Evolutionary conservation across 2,888 invertebrate genomes (phyloP).

Genomic region (Laspeyria flexula): DNA sequence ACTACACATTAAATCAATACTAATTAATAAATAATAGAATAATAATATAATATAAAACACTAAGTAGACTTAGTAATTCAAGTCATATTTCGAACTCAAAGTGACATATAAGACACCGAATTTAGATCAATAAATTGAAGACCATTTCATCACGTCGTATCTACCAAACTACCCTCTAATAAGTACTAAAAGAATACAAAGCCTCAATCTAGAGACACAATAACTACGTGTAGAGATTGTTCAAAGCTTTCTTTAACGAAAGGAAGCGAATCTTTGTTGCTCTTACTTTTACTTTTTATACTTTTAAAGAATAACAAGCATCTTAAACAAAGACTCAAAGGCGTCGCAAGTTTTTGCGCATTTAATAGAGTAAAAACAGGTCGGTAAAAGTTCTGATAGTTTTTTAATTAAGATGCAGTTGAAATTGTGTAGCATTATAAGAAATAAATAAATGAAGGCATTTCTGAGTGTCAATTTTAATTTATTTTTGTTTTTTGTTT

Average conservation of each 20-base stretch:
- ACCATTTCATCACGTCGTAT: neutral
- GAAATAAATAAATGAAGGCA: neutral
- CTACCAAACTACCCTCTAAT: neutral
- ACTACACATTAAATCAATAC: too few relatives aligned
- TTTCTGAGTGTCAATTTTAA: too few relatives aligned
- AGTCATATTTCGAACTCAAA: too few relatives aligned
- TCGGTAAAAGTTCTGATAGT: neutral
- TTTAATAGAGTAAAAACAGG: neutral
- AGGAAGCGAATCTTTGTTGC: constrained; percentile 15
- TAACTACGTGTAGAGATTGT: constrained; percentile 29
- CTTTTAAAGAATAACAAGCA: constrained; percentile 9
- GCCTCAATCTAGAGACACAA: constrained; percentile 12
- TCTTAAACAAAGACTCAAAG: constrained; percentile 2
- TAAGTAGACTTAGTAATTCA: too few relatives aligned
- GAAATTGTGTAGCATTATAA: too few relatives aligned
- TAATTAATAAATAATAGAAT: too few relatives aligned
- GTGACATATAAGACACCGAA: too few relatives aligned
- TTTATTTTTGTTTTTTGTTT: too few relatives aligned
- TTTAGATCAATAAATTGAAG: too few relatives aligned
- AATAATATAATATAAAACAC: too few relatives aligned
- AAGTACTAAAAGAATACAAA: constrained; percentile 5
- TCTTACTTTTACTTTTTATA: constrained; percentile 11
- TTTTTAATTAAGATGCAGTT: neutral
- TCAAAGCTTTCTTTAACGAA: constrained; percentile 30
- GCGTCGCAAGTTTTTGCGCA: neutral